A percentile compares a stretch with the other conserved stretches of the same genome.
Conservation (phyloP, 1,140 invertebrate species). For the Daktulosphaira vitifoliae region DNA sequence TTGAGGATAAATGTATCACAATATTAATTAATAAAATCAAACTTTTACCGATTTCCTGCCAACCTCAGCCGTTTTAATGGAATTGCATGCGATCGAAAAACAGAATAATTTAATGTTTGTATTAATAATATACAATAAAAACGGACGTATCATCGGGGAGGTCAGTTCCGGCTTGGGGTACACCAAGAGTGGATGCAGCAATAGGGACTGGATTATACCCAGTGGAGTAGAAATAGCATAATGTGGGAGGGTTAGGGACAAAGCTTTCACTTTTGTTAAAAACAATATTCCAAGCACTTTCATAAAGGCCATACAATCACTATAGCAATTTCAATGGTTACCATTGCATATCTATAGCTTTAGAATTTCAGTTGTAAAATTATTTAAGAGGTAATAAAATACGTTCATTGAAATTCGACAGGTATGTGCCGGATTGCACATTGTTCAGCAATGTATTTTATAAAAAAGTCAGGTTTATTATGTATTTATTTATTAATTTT, state of each 20-base stretch:
- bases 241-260: not conserved
- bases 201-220: not conserved
- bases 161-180: no score
- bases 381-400: conserved; percentile 8
- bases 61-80: conserved; percentile 13
- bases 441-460: no score
- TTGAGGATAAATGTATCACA: conserved; percentile 12
- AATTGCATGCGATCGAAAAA: conserved; percentile 29
- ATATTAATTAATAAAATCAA: conserved; percentile 28
- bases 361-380: not conserved
- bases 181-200: no score
- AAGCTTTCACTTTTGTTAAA: conserved; percentile 30
- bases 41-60: conserved; percentile 3
- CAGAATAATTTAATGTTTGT: conserved; percentile 25
- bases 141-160: conserved; percentile 1
- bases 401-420: not conserved
- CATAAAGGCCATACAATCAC: not conserved
- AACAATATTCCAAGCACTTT: conserved; percentile 2
- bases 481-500: no score
- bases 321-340: not conserved
- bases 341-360: not conserved
- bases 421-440: no score
- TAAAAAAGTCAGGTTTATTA: no score
- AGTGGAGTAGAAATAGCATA: not conserved
- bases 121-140: conserved; percentile 25